Evolutionary conservation across 1,140 invertebrate species (phyloP).

Genomic region (Papilio machaon): DNA sequence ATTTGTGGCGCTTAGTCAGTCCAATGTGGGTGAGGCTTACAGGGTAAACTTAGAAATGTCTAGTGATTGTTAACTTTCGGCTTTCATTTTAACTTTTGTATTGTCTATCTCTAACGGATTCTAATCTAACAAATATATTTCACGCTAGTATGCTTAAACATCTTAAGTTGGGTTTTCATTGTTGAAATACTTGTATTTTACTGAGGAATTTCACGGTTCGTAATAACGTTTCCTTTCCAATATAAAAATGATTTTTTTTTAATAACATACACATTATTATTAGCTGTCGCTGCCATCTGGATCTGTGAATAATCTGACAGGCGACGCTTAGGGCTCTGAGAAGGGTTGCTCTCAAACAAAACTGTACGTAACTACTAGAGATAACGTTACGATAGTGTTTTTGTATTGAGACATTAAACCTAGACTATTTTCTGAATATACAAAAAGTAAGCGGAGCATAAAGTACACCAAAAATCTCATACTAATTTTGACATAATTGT

Average conservation of each 20-base stretch:
- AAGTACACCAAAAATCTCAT: background rate
- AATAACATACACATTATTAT: background rate
- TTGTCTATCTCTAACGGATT: no score
- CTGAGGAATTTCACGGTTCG: no score
- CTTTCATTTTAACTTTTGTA: no score
- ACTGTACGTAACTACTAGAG: background rate
- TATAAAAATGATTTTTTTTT: background rate
- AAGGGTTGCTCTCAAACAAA: conserved; percentile 19
- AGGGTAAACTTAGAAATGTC: no score
- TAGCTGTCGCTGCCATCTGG: background rate
- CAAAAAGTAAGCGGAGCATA: background rate
- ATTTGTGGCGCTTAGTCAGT: no score
- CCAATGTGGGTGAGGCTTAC: no score
- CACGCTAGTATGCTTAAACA: no score
- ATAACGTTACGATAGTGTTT: conserved; percentile 10
- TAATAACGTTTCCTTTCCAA: background rate
- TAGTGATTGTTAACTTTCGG: no score
- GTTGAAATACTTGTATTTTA: no score
- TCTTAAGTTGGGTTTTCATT: no score
- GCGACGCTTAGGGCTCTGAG: background rate
- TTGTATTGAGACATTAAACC: background rate
- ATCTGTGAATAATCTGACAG: conserved; percentile 16
- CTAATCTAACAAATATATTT: no score
- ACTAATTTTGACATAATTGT: no score
- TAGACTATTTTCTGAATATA: background rate